These are phyloP conservation scores for Pteronotus mesoamericanus DNA, from an alignment of 2,797 vertebrate genomes.

Conservation along the genomic window DNA sequence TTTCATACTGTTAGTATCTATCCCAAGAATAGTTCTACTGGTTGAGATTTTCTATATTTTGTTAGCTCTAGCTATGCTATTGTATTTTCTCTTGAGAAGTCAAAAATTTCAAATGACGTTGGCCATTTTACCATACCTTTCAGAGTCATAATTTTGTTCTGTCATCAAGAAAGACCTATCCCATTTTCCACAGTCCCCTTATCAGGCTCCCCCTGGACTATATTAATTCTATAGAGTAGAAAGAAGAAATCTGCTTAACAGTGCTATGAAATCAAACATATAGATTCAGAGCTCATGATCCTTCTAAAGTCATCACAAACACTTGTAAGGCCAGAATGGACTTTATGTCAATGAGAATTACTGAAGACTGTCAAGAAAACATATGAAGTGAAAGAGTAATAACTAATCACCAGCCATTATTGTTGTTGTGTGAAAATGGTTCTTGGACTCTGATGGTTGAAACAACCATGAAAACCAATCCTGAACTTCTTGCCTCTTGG, in stretches of 20 bases:
- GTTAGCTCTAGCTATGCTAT: neutral
- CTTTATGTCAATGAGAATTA: neutral
- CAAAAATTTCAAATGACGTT: neutral
- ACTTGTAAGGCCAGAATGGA: neutral
- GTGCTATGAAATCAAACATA: neutral
- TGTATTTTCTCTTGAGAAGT: constrained; percentile 4
- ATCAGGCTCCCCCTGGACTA: neutral
- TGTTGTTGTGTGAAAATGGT: constrained; percentile 25
- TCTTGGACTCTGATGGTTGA: constrained; percentile 43
- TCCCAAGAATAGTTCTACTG: neutral
- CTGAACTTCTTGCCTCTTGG: constrained; percentile 15
- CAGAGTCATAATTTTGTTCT: neutral
- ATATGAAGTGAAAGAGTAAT: neutral
- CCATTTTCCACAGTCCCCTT: neutral
- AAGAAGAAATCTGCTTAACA: constrained; percentile 15
- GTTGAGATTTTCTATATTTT: neutral
- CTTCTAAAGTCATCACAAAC: neutral
- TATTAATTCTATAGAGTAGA: neutral
- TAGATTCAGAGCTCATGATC: neutral
- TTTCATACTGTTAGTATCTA: neutral
- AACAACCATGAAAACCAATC: constrained; percentile 59
- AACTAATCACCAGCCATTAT: constrained; percentile 57
- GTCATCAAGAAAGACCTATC: neutral
- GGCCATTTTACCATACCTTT: neutral
- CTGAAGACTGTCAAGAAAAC: neutral